phyloP scores from a whole-genome alignment of 2,113 vertebrate genomes.

The Catharus fuscescens region DNA sequence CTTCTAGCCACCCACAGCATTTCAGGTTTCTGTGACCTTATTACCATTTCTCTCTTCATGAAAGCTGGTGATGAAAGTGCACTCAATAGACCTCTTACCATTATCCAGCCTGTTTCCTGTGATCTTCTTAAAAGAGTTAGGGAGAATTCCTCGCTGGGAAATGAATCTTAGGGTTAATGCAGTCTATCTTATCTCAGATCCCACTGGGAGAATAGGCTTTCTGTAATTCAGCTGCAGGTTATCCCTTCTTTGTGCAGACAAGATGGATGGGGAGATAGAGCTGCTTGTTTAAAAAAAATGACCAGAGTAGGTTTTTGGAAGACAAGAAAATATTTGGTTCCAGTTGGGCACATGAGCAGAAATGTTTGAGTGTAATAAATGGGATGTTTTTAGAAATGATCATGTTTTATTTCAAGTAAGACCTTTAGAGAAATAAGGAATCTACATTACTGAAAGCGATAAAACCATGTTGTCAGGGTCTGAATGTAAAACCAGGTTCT shows the following conservation, averaged over 20 bases:
- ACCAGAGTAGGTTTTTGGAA: background rate
- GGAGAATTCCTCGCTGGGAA: constrained; percentile 66
- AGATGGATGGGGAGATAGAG: constrained; percentile 54
- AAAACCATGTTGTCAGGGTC: constrained; percentile 14
- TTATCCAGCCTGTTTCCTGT: constrained; percentile 62
- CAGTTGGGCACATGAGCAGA: background rate
- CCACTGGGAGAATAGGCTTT: constrained; percentile 70
- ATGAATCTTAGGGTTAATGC: constrained; percentile 74
- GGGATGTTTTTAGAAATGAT: background rate
- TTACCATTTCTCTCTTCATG: constrained; percentile 45
- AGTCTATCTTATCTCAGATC: constrained; percentile 70
- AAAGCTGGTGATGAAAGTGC: constrained; percentile 67
- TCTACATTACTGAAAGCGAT: constrained; percentile 2
- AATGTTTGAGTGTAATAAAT: background rate
- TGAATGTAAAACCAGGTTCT: constrained; percentile 44
- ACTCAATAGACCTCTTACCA: constrained; percentile 65
- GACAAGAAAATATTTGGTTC: background rate
- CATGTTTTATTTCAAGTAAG: background rate
- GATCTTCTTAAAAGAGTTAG: constrained; percentile 65
- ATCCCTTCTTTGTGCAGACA: constrained; percentile 42
- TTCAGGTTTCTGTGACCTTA: constrained; percentile 44
- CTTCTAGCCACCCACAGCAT: constrained; percentile 22
- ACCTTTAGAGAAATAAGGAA: constrained; percentile 6
- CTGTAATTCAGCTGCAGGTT: constrained; percentile 65
- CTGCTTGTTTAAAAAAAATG: background rate